A percentile compares a stretch with the other conserved stretches of the same genome.
phyloP scores from a whole-genome alignment of 2,888 invertebrate genomes.

The Malthinus seriepunctatus region DNA sequence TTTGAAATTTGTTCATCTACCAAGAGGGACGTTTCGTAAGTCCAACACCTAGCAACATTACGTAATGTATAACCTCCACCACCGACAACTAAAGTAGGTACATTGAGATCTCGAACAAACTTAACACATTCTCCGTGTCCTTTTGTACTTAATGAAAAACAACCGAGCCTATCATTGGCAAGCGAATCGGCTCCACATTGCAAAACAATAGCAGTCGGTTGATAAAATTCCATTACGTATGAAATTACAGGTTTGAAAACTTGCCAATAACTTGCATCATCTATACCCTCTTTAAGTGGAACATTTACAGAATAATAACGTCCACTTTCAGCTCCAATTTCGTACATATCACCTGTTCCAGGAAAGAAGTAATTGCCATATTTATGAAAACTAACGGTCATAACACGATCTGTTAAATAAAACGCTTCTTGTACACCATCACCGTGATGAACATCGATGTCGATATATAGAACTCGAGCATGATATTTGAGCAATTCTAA shows the following conservation, averaged over 20 bases:
- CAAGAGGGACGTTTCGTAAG: slow-evolving; percentile 94
- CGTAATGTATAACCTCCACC: slow-evolving; percentile 86
- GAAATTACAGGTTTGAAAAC: slow-evolving; percentile 92
- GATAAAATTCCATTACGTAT: slow-evolving; percentile 94
- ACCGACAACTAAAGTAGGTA: slow-evolving; percentile 74
- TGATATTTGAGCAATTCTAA: slow-evolving; percentile 93
- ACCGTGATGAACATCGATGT: slow-evolving; percentile 98
- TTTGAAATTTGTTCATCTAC: slow-evolving; percentile 92
- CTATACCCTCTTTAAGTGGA: slow-evolving; percentile 96
- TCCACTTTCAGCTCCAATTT: slow-evolving; percentile 94
- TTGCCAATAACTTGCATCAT: slow-evolving; percentile 89
- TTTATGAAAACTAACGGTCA: slow-evolving; percentile 99
- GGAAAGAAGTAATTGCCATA: slow-evolving; percentile 98
- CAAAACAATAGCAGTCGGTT: slow-evolving; percentile 94
- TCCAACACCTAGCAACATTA: slow-evolving; percentile 99
- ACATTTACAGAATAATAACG: slow-evolving; percentile 98
- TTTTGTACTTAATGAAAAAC: slow-evolving; percentile 92
- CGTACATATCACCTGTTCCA: slow-evolving; percentile 99
- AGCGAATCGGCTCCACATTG: slow-evolving; percentile 99
- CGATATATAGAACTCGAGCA: slow-evolving; percentile 93
- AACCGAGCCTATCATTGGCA: slow-evolving; percentile 92
- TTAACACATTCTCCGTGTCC: slow-evolving; percentile 98
- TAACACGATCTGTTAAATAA: slow-evolving; percentile 94
- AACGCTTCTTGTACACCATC: slow-evolving; percentile 98
- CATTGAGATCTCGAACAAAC: slow-evolving; percentile 88